A percentile compares a stretch with the other conserved stretches of the same genome.
Evolutionary conservation across 2,113 vertebrate species (phyloP).

Genomic region (Oophaga pumilio): DNA sequence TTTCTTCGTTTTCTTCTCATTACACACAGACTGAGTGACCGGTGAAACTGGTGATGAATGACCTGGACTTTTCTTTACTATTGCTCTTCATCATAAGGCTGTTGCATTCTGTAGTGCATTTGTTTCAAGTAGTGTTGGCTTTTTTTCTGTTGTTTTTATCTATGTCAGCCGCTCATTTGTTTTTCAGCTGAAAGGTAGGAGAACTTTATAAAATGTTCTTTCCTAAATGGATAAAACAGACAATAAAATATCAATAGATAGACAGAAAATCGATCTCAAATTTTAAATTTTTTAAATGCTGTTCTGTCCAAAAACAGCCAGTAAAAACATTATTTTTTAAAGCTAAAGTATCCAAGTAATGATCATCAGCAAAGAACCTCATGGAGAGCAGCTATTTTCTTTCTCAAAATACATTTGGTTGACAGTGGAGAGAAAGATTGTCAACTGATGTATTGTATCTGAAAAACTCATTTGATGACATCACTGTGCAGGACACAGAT

Average conservation of each 20-base stretch:
- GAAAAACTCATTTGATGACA: constrained; percentile 29
- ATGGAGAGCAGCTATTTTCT: constrained; percentile 42
- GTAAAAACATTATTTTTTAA: not conserved
- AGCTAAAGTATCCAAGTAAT: not conserved
- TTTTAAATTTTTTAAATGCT: not conserved
- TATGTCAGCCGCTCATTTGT: no score
- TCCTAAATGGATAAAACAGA: not conserved
- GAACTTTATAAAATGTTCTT: not conserved
- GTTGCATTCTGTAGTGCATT: no score
- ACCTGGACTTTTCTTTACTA: no score
- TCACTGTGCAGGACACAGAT: constrained; percentile 2
- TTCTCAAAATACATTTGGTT: not conserved
- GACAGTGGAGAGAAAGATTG: not conserved
- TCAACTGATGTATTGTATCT: constrained; percentile 37
- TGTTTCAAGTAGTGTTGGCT: no score
- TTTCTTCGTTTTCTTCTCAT: no score
- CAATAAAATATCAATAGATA: not conserved
- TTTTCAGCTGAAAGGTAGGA: no score
- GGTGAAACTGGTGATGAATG: no score
- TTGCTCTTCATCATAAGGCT: no score
- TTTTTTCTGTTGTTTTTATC: no score
- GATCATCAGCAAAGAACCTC: not conserved
- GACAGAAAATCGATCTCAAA: not conserved
- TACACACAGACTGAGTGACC: no score
- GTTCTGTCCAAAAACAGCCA: not conserved